These are phyloP conservation scores for Zelostemma sp. DNA, from an alignment of 1,140 invertebrate genomes.

Conservation along the genomic window DNA sequence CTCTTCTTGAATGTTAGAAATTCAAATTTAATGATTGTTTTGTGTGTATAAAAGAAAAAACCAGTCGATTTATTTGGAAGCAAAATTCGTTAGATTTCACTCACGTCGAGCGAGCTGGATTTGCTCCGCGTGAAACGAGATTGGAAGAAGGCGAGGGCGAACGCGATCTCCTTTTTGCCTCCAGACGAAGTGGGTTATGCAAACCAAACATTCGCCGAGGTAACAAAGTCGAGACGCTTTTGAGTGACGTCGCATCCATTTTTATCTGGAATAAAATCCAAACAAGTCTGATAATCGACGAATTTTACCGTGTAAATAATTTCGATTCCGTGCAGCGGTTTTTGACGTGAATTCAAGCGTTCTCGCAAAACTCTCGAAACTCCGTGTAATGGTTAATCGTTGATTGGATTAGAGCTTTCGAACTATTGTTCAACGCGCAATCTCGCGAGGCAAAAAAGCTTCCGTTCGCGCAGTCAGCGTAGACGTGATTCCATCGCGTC, in stretches of 20 bases:
- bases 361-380: constrained; percentile 7
- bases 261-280: not conserved
- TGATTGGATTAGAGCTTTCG: constrained; percentile 26
- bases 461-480: constrained; percentile 11
- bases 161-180: not conserved
- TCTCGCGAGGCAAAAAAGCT: constrained; percentile 18
- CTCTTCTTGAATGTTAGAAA: too few species aligned
- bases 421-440: constrained; percentile 17
- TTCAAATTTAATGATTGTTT: too few species aligned
- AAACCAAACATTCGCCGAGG: not conserved
- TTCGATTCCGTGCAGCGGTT: too few species aligned
- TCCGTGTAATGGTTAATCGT: constrained; percentile 24
- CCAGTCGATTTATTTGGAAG: too few species aligned
- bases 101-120: constrained; percentile 41
- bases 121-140: constrained; percentile 41
- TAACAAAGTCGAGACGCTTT: not conserved
- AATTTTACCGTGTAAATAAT: too few species aligned
- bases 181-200: not conserved
- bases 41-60: too few species aligned
- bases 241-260: not conserved
- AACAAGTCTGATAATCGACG: too few species aligned
- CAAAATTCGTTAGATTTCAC: constrained; percentile 45
- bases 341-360: too few species aligned
- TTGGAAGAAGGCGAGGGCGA: constrained; percentile 27
- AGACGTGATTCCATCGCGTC: not conserved